Base-by-base conservation (phyloP, 1,140 invertebrate genomes). In the Apis laboriosa region DNA sequence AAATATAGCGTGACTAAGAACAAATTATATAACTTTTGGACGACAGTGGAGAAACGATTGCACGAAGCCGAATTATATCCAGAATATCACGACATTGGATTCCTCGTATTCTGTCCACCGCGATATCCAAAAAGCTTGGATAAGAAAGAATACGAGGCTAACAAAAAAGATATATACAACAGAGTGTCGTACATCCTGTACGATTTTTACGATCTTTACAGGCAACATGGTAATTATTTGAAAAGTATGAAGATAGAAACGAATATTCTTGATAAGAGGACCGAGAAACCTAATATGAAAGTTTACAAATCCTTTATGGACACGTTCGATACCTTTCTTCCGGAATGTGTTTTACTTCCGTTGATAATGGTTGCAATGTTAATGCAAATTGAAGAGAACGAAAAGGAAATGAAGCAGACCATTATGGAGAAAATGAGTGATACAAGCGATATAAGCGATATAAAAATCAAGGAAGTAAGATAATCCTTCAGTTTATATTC, bases 171-270 rank as follows among this genome's bases (percentile, higher is more conserved):
- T 7, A 92, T 95, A 72, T 95, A 95, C 86, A 93, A 95, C 73
- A 92, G 94, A 83, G 73, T 95, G 61, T 95, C 94, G 77, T 94
- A 87, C 75, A 90, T 95, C 24, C 91, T 95, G 82, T 95, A 95
- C 67, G 94, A 95, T 86, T 88, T 95, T 51, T 93, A 95, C 87
- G 95, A 96, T 87, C 91, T 94, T 75, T 92, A 90, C 28, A 86
- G 92, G 84, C 94, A 95, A 83, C 94, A 95, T 83, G 68, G 72
- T 5, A 87, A 93, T 82, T 95, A 95, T 82, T 89, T 95, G 78
- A 86, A 92, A 17, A 94, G 93, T 73, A 95, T 95, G 92, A 90
- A 93, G 24, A 21, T 94, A 15, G 67, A 86, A 21, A 76, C 75
- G 19, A 9, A 34, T 67, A 90, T 94, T 56, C 87, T 94, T 63